These are phyloP conservation scores for Gavialis gangeticus DNA, from an alignment of 2,113 vertebrate species.

Conservation along the genomic window DNA sequence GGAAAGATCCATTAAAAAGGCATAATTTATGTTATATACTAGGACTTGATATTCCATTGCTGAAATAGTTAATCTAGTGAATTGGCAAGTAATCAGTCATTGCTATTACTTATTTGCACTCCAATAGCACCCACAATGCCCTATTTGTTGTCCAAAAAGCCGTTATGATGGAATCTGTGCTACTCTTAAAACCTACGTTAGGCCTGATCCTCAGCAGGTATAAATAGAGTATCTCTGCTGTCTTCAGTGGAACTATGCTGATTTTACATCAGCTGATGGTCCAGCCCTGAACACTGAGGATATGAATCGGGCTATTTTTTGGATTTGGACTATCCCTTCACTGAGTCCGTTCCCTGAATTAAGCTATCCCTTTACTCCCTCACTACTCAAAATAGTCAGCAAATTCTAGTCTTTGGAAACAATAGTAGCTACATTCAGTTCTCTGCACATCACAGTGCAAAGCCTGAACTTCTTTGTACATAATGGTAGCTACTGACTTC, in stretches of 20 bases:
- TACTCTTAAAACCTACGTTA: background rate
- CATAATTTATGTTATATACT: background rate
- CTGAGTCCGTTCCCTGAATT: too few species aligned
- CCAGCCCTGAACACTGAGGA: background rate
- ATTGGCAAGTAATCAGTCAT: background rate
- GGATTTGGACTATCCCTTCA: background rate
- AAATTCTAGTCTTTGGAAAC: background rate
- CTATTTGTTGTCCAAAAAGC: background rate
- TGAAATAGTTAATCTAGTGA: background rate
- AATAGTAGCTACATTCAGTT: accelerated
- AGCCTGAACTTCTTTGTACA: background rate
- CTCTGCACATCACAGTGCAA: background rate
- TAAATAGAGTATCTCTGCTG: background rate
- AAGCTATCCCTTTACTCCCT: background rate
- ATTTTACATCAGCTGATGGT: background rate
- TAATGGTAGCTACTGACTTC: background rate
- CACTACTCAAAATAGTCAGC: background rate
- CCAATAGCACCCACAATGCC: background rate
- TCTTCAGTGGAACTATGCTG: background rate
- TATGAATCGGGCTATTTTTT: background rate
- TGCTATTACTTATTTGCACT: conserved; percentile 7
- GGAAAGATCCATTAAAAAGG: conserved; percentile 21
- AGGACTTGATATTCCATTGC: background rate
- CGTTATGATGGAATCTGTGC: background rate
- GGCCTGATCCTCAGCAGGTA: background rate